Percentiles rank a stretch among this genome's conserved stretches.
phyloP scores from a whole-genome alignment of 2,797 vertebrate species.

The Manis pentadactyla region DNA sequence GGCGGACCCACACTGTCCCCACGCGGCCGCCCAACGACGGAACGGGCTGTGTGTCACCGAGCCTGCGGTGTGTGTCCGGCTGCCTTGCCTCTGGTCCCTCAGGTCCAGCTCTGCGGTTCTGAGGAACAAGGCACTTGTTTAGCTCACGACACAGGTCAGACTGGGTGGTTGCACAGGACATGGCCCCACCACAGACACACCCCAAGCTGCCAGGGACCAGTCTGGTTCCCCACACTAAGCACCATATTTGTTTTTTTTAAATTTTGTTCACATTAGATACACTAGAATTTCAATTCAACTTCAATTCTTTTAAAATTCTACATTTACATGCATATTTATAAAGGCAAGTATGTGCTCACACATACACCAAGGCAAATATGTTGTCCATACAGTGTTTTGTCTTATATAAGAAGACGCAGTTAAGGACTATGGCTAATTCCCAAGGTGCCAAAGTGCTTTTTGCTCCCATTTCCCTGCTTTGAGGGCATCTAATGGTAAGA shows the following conservation, averaged over 20 bases:
- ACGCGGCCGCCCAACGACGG: neutral
- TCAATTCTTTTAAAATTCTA: slow-evolving; percentile 50
- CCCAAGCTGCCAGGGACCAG: neutral
- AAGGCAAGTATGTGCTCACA: neutral
- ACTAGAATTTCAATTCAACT: neutral
- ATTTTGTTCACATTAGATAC: neutral
- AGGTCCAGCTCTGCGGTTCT: neutral
- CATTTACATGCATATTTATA: neutral
- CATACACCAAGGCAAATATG: neutral
- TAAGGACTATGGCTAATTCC: neutral
- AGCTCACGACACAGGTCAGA: neutral
- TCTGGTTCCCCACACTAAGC: neutral
- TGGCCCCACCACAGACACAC: neutral
- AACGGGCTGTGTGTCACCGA: neutral
- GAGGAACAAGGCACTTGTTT: neutral
- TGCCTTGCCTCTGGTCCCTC: neutral
- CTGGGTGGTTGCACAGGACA: fast-evolving
- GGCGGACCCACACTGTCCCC: neutral
- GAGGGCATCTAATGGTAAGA: neutral
- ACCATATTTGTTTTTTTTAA: neutral
- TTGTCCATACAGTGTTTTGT: neutral
- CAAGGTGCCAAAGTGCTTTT: neutral
- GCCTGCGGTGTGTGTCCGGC: neutral
- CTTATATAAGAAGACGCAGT: slow-evolving; percentile 12
- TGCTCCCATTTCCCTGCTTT: neutral